Conservation (phyloP, 2,888 invertebrate genomes). For the Patella caerulea region DNA sequence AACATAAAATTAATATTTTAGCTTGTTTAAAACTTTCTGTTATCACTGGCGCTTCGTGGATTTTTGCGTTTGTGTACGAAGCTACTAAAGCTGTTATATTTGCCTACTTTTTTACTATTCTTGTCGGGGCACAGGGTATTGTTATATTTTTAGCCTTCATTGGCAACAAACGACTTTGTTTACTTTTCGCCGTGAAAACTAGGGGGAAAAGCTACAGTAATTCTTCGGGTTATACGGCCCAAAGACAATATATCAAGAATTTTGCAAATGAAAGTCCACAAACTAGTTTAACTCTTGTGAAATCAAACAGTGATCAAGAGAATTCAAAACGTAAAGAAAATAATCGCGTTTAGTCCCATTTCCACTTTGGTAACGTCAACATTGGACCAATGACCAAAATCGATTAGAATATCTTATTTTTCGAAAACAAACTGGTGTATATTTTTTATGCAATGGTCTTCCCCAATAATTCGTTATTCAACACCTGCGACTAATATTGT, state of each 20-base stretch:
- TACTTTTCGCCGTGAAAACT: not conserved
- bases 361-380: too few relatives aligned
- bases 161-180: not conserved
- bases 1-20: constrained; percentile 3
- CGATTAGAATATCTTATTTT: too few relatives aligned
- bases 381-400: too few relatives aligned
- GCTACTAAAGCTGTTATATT: not conserved
- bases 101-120: not conserved
- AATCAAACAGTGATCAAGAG: not conserved
- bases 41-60: not conserved
- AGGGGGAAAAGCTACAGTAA: not conserved
- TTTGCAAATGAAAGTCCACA: not conserved
- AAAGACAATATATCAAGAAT: not conserved
- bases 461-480: too few relatives aligned
- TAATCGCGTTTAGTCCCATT: too few relatives aligned
- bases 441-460: too few relatives aligned
- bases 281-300: not conserved
- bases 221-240: not conserved
- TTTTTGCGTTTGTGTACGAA: not conserved
- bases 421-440: too few relatives aligned
- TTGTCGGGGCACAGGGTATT: not conserved
- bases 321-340: not conserved
- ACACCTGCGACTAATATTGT: too few relatives aligned
- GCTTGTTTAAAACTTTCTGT: constrained; percentile 2
- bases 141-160: not conserved